Conservation (phyloP, 2,888 invertebrate species). For the Scaptomyza cyrtandrae region DNA sequence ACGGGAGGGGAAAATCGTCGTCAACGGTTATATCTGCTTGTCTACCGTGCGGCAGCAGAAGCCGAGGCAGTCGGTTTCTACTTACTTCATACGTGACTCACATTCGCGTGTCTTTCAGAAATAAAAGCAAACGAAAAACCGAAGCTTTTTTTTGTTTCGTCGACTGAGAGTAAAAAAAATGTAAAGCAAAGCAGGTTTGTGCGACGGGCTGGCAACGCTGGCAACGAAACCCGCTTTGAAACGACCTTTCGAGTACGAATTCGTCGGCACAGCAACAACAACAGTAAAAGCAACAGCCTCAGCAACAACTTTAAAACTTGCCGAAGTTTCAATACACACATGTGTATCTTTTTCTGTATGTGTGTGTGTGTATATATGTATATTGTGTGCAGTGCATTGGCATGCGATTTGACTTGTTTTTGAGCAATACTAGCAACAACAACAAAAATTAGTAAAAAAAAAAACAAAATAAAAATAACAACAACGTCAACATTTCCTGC, state of each 20-base stretch:
- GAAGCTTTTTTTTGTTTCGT: conserved; percentile 59
- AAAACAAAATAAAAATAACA: conserved; percentile 6
- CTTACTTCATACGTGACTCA: conserved; percentile 79
- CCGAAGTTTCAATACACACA: conserved; percentile 56
- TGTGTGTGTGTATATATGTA: conserved; percentile 7
- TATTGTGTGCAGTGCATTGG: conserved; percentile 70
- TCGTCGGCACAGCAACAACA: conserved; percentile 75
- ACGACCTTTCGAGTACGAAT: conserved; percentile 84
- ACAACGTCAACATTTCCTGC: conserved; percentile 66
- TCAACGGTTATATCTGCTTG: conserved; percentile 43
- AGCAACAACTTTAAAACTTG: conserved; percentile 73
- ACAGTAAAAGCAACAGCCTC: conserved; percentile 68
- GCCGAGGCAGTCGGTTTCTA: conserved; percentile 67
- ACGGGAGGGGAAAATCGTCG: conserved; percentile 28
- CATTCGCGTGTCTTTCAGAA: conserved; percentile 79
- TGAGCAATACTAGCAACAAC: conserved; percentile 45
- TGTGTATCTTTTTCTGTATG: background rate
- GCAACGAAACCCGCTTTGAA: conserved; percentile 81
- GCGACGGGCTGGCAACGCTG: conserved; percentile 81
- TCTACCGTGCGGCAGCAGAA: conserved; percentile 14
- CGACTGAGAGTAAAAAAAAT: conserved; percentile 58
- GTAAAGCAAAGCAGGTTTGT: conserved; percentile 79
- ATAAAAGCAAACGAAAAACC: conserved; percentile 63
- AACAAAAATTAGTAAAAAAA: conserved; percentile 10
- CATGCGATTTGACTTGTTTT: conserved; percentile 79